Evolutionary conservation across 2,113 vertebrate genomes (phyloP), one percentile per base, ranked within the genome.

Genomic region (Agelaius phoeniceus): DNA sequence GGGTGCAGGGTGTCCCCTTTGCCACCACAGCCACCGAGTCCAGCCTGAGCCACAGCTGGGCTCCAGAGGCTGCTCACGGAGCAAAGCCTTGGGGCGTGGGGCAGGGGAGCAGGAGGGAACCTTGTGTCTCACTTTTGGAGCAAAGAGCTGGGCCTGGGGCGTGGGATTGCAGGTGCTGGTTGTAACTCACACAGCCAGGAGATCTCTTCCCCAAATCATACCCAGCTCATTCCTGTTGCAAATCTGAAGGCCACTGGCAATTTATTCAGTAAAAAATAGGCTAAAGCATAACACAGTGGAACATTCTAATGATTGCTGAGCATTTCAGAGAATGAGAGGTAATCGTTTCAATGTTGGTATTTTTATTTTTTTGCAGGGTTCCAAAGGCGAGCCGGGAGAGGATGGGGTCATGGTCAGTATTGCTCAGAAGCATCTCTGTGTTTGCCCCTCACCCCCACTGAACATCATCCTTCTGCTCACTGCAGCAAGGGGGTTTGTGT

Each of bases 361-460:
- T 62, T 89, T 72, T 72, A 61, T 58, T 43, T 62, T 59, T 93
- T 87, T 62, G 26, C 91, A 98, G 98, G 98, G 98, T 68, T 90
- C 96, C 91, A 97, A 98, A 98, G 99, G 99, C 55, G 98, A 98
- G 76, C 95, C 98, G 0, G 99, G 99, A 84, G 98, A 96, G 68
- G 97, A 98, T 10, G 99, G 99, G 15, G 44, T 92, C 62, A 96
- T 91, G 97, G 99, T 99, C 83, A 98, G 98, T 98, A 95, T 58
- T 49, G 58, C 31, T 35, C 62, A n/a, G 31, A 13, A 35, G 19
- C 33, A 26, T 19, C 46, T 5, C 6, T 6, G 5, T 74, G 28
- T 69, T 30, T 49, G 17, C 10, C 48, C 72, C 26, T 83, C 30
- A 62, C 13, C 10, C 13, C 16, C 16, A 2, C 62, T 90, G 51